Percentiles rank a stretch among this genome's conserved stretches.
These are phyloP conservation scores for Drosophila busckii DNA, from an alignment of 1,140 invertebrate species.

Conservation along the genomic window DNA sequence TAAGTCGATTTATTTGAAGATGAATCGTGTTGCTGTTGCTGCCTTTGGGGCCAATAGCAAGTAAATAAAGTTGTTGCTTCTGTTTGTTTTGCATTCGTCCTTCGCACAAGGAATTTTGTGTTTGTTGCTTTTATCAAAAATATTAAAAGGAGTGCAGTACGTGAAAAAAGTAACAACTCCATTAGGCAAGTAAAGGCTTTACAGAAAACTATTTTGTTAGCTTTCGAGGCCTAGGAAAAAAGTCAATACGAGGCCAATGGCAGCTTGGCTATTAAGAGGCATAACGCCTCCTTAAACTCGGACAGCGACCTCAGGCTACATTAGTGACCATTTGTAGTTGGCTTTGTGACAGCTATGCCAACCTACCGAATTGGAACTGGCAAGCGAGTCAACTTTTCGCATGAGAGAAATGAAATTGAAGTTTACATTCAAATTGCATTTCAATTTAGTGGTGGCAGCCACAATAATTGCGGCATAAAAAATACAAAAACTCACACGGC, in stretches of 20 bases:
- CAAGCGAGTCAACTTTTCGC: slow-evolving; percentile 25
- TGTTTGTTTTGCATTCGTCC: slow-evolving; percentile 49
- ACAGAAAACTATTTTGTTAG: no score
- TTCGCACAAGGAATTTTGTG: slow-evolving; percentile 24
- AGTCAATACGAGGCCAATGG: no score
- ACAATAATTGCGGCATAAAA: slow-evolving; percentile 43
- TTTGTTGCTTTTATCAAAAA: slow-evolving; percentile 33
- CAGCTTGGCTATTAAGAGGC: no score
- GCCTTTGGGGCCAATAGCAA: slow-evolving; percentile 35
- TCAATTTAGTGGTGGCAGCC: slow-evolving; percentile 59
- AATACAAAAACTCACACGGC: slow-evolving; percentile 30
- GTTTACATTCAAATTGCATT: slow-evolving; percentile 66
- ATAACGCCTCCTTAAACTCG: no score
- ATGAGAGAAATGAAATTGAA: slow-evolving; percentile 56
- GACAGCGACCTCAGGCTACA: no score
- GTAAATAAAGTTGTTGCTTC: slow-evolving; percentile 60
- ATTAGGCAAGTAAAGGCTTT: no score
- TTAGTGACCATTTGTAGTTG: no score
- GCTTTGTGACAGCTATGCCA: slow-evolving; percentile 52
- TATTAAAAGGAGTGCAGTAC: slow-evolving; percentile 9
- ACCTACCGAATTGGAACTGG: slow-evolving; percentile 55
- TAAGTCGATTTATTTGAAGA: no score
- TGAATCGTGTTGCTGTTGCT: slow-evolving; percentile 1
- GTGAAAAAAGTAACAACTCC: slow-evolving; percentile 15
- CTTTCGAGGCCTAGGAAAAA: no score